A percentile compares a stretch with the other conserved stretches of the same genome.
phyloP scores from a whole-genome alignment of 2,888 invertebrate genomes.

The Tenthredo amoena region DNA sequence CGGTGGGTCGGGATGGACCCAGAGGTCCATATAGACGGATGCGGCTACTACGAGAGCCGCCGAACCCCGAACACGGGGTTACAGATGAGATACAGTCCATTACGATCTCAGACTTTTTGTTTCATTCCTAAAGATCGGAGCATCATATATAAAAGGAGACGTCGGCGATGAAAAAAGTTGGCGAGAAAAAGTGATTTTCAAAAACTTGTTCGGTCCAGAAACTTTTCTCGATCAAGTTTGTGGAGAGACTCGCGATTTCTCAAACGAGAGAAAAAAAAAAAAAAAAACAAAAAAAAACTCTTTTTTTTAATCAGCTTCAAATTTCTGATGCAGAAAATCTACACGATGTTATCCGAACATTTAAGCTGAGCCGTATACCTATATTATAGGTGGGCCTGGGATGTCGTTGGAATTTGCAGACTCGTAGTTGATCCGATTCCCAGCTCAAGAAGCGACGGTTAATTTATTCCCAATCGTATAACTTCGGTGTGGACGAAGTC shows the following conservation, averaged over 20 bases:
- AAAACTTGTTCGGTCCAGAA: not conserved
- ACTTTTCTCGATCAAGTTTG: not conserved
- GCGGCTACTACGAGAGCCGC: slow-evolving; percentile 6
- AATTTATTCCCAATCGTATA: slow-evolving; percentile 65
- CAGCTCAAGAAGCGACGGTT: slow-evolving; percentile 61
- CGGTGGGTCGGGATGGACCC: slow-evolving; percentile 58
- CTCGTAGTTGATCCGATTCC: slow-evolving; percentile 65
- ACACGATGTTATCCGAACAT: not conserved
- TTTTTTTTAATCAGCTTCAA: not conserved
- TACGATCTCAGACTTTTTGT: slow-evolving; percentile 30
- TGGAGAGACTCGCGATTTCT: not conserved
- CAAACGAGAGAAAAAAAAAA: not conserved
- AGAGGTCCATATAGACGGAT: slow-evolving; percentile 52
- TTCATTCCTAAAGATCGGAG: not conserved
- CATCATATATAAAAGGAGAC: not conserved
- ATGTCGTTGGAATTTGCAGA: not conserved
- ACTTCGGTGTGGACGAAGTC: not conserved
- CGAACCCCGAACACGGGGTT: slow-evolving; percentile 24
- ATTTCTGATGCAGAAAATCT: not conserved
- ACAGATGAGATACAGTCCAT: slow-evolving; percentile 51
- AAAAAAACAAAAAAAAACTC: not conserved
- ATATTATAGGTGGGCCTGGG: not conserved
- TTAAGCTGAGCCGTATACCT: not conserved
- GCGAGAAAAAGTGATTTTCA: not conserved
- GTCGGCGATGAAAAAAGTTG: not conserved